A percentile compares a stretch with the other conserved stretches of the same genome.
Conservation (phyloP, 2,888 invertebrate genomes). For the Campaea margaritaria region DNA sequence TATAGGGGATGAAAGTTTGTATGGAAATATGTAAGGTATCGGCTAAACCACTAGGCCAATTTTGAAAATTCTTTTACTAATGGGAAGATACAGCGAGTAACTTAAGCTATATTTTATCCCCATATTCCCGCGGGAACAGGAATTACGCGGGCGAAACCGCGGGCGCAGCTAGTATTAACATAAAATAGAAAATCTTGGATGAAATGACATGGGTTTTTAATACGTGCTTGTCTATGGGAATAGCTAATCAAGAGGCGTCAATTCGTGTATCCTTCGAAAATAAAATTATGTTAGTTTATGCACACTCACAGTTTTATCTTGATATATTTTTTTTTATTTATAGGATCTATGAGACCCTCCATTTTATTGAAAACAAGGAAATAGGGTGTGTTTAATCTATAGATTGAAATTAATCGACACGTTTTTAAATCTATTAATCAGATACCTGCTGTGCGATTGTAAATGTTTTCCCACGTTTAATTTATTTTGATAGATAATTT, state of each 20-base stretch:
- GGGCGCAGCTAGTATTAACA: too few species aligned
- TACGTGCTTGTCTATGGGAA: slow-evolving; percentile 48
- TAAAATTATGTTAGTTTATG: slow-evolving; percentile 19
- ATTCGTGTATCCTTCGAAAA: background rate
- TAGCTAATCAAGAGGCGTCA: slow-evolving; percentile 38
- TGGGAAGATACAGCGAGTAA: too few species aligned
- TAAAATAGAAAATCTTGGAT: too few species aligned
- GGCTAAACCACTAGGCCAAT: too few species aligned
- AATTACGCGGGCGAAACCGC: too few species aligned
- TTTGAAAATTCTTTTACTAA: too few species aligned
- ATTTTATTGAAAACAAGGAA: slow-evolving; percentile 36
- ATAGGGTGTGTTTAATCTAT: slow-evolving; percentile 48
- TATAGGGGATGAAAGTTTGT: too few species aligned
- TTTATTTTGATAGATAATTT: background rate
- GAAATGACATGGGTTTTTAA: background rate
- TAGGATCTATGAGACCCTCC: slow-evolving; percentile 16
- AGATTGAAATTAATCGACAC: slow-evolving; percentile 52
- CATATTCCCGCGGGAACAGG: too few species aligned
- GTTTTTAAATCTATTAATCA: slow-evolving; percentile 36
- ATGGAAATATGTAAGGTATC: too few species aligned
- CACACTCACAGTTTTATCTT: slow-evolving; percentile 14
- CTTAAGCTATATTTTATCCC: too few species aligned
- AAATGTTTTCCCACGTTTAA: slow-evolving; percentile 45
- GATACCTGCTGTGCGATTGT: slow-evolving; percentile 43
- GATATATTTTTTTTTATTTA: background rate